Conservation (phyloP, 2,888 invertebrate genomes). For the Drosophila imparisetae region DNA sequence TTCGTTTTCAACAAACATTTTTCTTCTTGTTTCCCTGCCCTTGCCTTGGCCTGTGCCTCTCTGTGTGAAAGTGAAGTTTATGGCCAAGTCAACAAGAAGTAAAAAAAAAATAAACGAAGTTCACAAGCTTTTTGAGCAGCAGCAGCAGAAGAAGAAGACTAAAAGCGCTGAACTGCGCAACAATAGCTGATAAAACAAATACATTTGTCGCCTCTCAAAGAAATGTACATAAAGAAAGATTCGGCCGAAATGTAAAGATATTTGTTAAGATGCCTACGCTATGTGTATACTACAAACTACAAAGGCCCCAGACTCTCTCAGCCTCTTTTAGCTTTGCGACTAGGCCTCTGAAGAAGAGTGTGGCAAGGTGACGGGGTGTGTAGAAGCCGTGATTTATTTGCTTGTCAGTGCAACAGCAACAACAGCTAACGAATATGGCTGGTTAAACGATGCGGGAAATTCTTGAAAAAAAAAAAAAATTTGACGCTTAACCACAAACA, state of each 20-base stretch:
- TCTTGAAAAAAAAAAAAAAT: constrained; percentile 58
- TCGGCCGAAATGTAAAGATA: constrained; percentile 72
- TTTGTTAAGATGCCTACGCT: constrained; percentile 68
- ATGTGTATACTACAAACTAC: constrained; percentile 35
- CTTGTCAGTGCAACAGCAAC: constrained; percentile 70
- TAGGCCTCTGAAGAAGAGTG: constrained; percentile 1
- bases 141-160: constrained; percentile 9
- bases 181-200: constrained; percentile 78
- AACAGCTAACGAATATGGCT: constrained; percentile 65
- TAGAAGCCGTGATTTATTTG: constrained; percentile 74
- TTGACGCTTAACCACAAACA: constrained; percentile 78
- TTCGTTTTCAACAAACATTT: constrained; percentile 78
- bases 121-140: constrained; percentile 62
- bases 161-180: constrained; percentile 46
- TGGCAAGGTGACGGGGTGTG: constrained; percentile 2
- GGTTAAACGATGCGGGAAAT: constrained; percentile 79
- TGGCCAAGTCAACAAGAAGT: constrained; percentile 42
- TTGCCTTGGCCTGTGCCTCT: constrained; percentile 18
- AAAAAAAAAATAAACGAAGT: constrained; percentile 44
- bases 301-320: constrained; percentile 32
- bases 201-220: constrained; percentile 75
- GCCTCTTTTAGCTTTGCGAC: constrained; percentile 8
- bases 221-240: constrained; percentile 64
- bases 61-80: constrained; percentile 76
- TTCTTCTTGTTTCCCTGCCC: constrained; percentile 52